Percentiles rank a stretch among this genome's conserved stretches.
Evolutionary conservation across 2,797 vertebrate species (phyloP).

Genomic region (Chiloscyllium punctatum): DNA sequence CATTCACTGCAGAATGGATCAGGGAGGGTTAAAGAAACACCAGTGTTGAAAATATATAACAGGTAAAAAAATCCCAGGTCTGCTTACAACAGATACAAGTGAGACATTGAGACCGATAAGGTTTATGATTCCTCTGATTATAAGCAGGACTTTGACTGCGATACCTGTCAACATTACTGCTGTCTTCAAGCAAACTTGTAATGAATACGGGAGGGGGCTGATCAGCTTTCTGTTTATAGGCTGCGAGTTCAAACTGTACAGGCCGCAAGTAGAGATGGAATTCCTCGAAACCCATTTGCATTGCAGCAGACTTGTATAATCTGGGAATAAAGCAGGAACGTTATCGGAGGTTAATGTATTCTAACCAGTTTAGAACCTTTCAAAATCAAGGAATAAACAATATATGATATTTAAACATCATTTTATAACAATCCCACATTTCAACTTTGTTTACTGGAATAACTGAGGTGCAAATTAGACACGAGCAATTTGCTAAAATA

Average conservation of each 20-base stretch:
- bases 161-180: conserved; percentile 59
- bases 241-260: conserved; percentile 58
- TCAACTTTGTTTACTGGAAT: not conserved
- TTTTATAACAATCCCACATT: not conserved
- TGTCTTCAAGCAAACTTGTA: conserved; percentile 55
- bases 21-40: not conserved
- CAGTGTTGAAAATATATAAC: not conserved
- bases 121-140: not conserved
- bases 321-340: conserved; percentile 44
- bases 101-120: not conserved
- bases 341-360: not conserved
- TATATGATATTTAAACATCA: not conserved
- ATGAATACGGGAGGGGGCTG: conserved; percentile 53
- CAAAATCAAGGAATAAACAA: not conserved
- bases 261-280: conserved; percentile 63
- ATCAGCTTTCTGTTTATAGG: conserved; percentile 50
- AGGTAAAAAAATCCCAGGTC: not conserved
- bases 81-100: not conserved
- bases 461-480: not conserved
- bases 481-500: not conserved
- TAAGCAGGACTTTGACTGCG: not conserved
- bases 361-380: not conserved
- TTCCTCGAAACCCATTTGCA: conserved; percentile 59
- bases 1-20: not conserved
- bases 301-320: conserved; percentile 56